A percentile compares a stretch with the other conserved stretches of the same genome.
phyloP scores from a whole-genome alignment of 2,113 vertebrate genomes.

The Bostrychus sinensis region DNA sequence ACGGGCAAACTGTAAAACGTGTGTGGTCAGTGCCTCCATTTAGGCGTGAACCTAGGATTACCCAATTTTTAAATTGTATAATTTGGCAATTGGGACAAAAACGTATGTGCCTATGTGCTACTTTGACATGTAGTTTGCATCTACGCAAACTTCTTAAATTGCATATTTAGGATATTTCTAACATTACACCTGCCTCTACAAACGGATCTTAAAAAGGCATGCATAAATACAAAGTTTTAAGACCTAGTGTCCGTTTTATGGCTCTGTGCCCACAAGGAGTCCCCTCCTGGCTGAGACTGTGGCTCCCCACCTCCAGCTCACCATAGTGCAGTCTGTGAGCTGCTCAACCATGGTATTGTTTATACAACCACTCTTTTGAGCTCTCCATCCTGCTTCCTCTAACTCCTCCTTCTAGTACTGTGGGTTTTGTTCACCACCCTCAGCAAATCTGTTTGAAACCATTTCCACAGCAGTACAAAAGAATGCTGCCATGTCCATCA shows the following conservation, averaged over 20 bases:
- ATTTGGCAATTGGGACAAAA: too few species aligned
- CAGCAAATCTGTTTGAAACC: conserved; percentile 46
- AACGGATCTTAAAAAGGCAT: too few species aligned
- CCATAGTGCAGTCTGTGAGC: conserved; percentile 47
- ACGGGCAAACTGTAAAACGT: too few species aligned
- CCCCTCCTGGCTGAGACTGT: conserved; percentile 12
- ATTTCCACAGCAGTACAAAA: conserved; percentile 22
- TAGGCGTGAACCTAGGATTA: too few species aligned
- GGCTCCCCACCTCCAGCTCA: conserved; percentile 31
- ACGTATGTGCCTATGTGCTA: too few species aligned
- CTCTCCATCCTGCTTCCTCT: conserved; percentile 47
- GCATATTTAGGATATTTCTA: too few species aligned
- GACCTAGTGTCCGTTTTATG: background rate
- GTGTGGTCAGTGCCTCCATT: too few species aligned
- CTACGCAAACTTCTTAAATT: too few species aligned
- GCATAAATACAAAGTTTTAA: background rate
- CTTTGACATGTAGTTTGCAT: too few species aligned
- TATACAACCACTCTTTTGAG: conserved; percentile 50
- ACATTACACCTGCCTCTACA: too few species aligned
- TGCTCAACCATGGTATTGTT: conserved; percentile 55
- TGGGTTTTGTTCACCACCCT: conserved; percentile 44
- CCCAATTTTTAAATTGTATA: too few species aligned
- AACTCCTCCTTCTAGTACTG: conserved; percentile 36
- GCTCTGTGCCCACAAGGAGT: conserved; percentile 25
- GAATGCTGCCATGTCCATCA: conserved; percentile 45